phyloP scores from a whole-genome alignment of 2,888 invertebrate genomes.

The Antheraea assamensis region DNA sequence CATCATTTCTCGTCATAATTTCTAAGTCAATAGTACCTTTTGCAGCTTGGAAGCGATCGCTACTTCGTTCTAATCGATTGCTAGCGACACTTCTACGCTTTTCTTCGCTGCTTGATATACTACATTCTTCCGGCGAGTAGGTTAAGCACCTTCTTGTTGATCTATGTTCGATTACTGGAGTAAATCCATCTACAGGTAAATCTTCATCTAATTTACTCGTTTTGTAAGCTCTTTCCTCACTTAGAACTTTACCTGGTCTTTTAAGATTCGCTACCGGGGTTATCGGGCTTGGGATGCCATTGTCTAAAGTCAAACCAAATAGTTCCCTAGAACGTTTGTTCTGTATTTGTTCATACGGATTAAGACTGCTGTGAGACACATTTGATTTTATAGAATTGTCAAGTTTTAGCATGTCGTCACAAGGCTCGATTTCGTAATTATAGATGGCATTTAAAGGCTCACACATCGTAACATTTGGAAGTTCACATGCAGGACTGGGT shows the following conservation, averaged over 20 bases:
- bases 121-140: conserved; percentile 80
- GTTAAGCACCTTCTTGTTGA: conserved; percentile 82
- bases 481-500: conserved; percentile 68
- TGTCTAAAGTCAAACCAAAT: conserved; percentile 73
- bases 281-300: conserved; percentile 79
- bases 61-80: conserved; percentile 65
- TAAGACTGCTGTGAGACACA: conserved; percentile 72
- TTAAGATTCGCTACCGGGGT: conserved; percentile 71
- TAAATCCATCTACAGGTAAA: conserved; percentile 62
- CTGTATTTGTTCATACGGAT: conserved; percentile 54
- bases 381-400: conserved; percentile 58
- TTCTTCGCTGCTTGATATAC: conserved; percentile 77
- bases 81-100: conserved; percentile 80
- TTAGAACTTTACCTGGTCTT: conserved; percentile 67
- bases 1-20: conserved; percentile 79
- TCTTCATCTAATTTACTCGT: conserved; percentile 80
- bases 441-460: conserved; percentile 58
- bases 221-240: conserved; percentile 73
- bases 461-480: conserved; percentile 62
- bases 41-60: conserved; percentile 61
- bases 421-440: conserved; percentile 43
- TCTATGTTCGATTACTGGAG: conserved; percentile 75
- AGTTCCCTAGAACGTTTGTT: conserved; percentile 63
- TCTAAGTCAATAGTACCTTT: conserved; percentile 85
- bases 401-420: conserved; percentile 38